phyloP scores from a whole-genome alignment of 1,140 invertebrate genomes.

The Brachionus koreanus region DNA sequence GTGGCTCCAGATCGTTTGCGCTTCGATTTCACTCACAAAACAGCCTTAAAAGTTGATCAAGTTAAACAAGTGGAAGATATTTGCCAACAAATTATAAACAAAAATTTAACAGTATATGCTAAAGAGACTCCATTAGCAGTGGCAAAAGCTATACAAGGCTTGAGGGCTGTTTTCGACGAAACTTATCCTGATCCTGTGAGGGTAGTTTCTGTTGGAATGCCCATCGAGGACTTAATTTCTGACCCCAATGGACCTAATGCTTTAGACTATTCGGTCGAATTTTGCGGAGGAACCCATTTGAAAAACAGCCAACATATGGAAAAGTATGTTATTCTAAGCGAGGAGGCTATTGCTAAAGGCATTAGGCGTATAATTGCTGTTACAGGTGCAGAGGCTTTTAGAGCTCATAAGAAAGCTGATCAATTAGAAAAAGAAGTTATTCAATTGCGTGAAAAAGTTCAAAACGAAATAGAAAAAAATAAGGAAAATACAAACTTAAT shows the following conservation, averaged over 20 bases:
- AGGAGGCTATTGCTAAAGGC: slow-evolving; percentile 98
- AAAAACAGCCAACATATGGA: slow-evolving; percentile 78
- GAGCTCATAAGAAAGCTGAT: slow-evolving; percentile 71
- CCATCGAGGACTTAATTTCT: slow-evolving; percentile 79
- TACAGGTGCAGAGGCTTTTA: slow-evolving; percentile 84
- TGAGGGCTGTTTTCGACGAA: slow-evolving; percentile 97
- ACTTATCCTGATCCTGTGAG: slow-evolving; percentile 97
- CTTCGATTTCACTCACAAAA: slow-evolving; percentile 96
- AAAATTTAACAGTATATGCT: slow-evolving; percentile 80
- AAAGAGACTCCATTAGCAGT: slow-evolving; percentile 76
- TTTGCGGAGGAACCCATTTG: slow-evolving; percentile 97
- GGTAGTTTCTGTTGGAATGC: slow-evolving; percentile 86
- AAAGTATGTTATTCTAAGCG: slow-evolving; percentile 87
- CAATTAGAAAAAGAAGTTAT: slow-evolving; percentile 65
- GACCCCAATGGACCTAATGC: slow-evolving; percentile 76
- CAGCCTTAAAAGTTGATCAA: slow-evolving; percentile 57
- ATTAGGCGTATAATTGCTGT: slow-evolving; percentile 92
- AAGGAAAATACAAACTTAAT: slow-evolving; percentile 5
- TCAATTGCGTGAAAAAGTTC: slow-evolving; percentile 39
- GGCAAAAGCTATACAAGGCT: slow-evolving; percentile 86
- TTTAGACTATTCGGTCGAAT: slow-evolving; percentile 88
- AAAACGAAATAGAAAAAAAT: slow-evolving; percentile 33
- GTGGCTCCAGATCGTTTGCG: slow-evolving; percentile 91
- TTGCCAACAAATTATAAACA: slow-evolving; percentile 71
- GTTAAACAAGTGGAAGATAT: slow-evolving; percentile 78